Percentiles rank a stretch among this genome's conserved stretches.
These are phyloP conservation scores for Montipora cactus DNA, from an alignment of 64 coral and sea anemone genomes.

Conservation along the genomic window DNA sequence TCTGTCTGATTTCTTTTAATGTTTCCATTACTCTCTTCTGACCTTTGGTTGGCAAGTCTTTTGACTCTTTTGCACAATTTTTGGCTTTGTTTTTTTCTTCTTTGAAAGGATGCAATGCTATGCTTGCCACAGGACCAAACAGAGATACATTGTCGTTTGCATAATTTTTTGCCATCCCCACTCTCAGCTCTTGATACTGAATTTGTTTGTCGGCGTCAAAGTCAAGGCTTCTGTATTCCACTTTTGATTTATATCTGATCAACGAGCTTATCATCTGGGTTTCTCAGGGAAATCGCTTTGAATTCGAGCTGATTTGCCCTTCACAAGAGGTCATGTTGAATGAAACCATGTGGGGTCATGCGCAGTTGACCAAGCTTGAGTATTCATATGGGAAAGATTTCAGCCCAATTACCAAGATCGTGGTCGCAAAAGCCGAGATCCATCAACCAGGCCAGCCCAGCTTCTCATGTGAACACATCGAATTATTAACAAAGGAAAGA, in stretches of 20 bases:
- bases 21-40: slow-evolving; percentile 57
- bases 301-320: too few species aligned
- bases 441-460: too few species aligned
- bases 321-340: too few species aligned
- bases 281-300: background rate
- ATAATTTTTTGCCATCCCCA: slow-evolving; percentile 47
- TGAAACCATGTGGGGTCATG: too few species aligned
- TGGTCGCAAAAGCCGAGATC: too few species aligned
- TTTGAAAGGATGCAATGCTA: slow-evolving; percentile 36
- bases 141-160: slow-evolving; percentile 11
- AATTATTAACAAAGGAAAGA: too few species aligned
- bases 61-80: slow-evolving; percentile 30
- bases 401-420: too few species aligned
- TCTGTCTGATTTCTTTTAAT: slow-evolving; percentile 48
- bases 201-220: slow-evolving; percentile 37
- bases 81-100: slow-evolving; percentile 39
- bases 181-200: slow-evolving; percentile 27
- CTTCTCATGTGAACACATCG: too few species aligned
- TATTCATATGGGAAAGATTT: too few species aligned
- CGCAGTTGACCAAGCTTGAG: too few species aligned
- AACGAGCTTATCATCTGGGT: background rate
- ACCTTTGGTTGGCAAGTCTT: slow-evolving; percentile 21
- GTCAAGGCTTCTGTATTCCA: slow-evolving; percentile 31
- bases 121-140: background rate
- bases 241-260: slow-evolving; percentile 29